Percentiles rank a stretch among this genome's conserved stretches.
These are phyloP conservation scores for Sminthurides bifidus DNA, from an alignment of 1,140 invertebrate genomes.

Conservation along the genomic window DNA sequence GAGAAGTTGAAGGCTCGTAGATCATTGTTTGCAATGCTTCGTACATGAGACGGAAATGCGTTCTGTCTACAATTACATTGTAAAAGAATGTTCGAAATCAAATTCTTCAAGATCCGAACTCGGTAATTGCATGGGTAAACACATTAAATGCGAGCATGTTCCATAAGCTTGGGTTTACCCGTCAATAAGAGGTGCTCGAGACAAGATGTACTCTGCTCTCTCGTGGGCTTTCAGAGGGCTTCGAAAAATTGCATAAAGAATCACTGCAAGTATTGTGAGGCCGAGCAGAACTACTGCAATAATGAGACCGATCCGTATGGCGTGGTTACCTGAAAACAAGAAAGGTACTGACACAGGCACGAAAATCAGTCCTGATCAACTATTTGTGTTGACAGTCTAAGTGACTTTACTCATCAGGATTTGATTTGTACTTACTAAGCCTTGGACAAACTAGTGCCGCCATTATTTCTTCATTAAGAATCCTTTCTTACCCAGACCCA, in stretches of 20 bases:
- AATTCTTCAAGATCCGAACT: background rate
- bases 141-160: no score
- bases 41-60: conserved; percentile 22
- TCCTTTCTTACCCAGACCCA: no score
- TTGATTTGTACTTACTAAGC: no score
- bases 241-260: background rate
- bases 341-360: background rate
- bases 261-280: background rate
- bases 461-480: no score
- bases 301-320: background rate
- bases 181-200: conserved; percentile 19
- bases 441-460: no score
- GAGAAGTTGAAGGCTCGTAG: conserved; percentile 23
- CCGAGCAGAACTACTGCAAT: background rate
- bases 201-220: conserved; percentile 20
- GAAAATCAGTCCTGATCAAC: no score
- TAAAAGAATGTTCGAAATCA: background rate
- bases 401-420: no score
- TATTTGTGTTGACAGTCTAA: no score
- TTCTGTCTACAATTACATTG: conserved; percentile 14
- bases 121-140: background rate
- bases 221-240: no score
- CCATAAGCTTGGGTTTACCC: conserved; percentile 24
- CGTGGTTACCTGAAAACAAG: background rate
- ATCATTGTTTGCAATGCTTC: conserved; percentile 19